Evolutionary conservation across 2,797 vertebrate genomes (phyloP).

Genomic region (Rhadinocentrus ornatus): DNA sequence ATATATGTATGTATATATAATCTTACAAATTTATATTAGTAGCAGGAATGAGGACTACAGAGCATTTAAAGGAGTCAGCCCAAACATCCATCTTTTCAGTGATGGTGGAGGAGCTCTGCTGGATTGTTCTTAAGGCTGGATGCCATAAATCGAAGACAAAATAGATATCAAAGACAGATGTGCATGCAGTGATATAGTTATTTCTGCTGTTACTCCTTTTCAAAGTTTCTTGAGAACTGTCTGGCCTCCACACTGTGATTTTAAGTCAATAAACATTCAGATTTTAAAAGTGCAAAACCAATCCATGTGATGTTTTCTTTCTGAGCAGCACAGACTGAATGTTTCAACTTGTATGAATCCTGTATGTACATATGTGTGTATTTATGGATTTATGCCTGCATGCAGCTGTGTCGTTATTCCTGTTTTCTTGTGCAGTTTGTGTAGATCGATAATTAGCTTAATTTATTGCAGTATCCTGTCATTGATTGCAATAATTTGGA

Average conservation of each 20-base stretch:
- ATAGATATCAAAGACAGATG: conserved; percentile 16
- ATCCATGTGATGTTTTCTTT: conserved; percentile 74
- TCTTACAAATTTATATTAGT: conserved; percentile 1
- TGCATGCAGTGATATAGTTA: conserved; percentile 41
- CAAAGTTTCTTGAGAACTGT: conserved; percentile 50
- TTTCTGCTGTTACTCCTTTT: conserved; percentile 53
- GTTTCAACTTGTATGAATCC: conserved; percentile 18
- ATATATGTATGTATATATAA: neutral
- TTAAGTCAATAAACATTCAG: conserved; percentile 77
- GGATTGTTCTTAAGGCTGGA: neutral
- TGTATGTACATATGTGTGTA: conserved; percentile 22
- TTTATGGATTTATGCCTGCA: conserved; percentile 9
- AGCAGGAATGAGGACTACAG: neutral
- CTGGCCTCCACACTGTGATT: conserved; percentile 71
- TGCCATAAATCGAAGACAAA: neutral
- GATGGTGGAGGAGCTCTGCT: conserved; percentile 16
- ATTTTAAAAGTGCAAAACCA: conserved; percentile 72
- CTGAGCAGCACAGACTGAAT: conserved; percentile 23
- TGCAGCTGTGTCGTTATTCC: conserved; percentile 11
- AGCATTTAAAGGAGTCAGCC: neutral
- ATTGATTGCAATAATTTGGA: conserved; percentile 20
- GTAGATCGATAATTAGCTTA: conserved; percentile 9
- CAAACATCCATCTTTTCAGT: neutral
- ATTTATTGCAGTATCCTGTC: conserved; percentile 5
- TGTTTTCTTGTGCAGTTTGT: conserved; percentile 17